Evolutionary conservation across 1,140 invertebrate species (phyloP).

Genomic region (Trichoplusia ni): DNA sequence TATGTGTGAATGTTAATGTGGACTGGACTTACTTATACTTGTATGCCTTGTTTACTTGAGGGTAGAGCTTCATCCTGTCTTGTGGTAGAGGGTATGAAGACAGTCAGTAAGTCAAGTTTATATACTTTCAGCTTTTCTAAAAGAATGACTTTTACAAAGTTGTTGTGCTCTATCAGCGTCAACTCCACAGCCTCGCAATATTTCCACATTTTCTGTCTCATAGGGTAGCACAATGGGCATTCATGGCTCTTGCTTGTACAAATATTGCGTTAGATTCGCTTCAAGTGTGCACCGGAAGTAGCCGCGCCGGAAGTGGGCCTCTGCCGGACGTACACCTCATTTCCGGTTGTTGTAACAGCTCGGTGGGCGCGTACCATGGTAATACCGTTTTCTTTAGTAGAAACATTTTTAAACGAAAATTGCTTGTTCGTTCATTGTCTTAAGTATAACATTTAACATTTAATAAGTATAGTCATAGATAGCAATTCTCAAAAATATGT

Average conservation of each 20-base stretch:
- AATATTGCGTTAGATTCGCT: conserved; percentile 4
- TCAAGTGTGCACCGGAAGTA: conserved; percentile 26
- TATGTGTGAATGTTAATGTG: background rate
- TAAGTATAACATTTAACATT: no score
- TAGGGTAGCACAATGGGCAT: conserved; percentile 1
- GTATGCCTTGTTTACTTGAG: no score
- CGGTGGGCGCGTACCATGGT: conserved; percentile 9
- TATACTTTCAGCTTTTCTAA: no score
- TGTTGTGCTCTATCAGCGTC: no score
- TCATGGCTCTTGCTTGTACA: background rate
- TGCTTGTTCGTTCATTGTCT: background rate
- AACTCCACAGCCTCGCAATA: no score
- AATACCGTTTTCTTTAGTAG: background rate
- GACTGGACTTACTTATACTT: background rate
- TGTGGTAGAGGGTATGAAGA: no score
- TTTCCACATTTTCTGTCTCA: no score
- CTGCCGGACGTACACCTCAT: conserved; percentile 46
- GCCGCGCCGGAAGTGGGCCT: conserved; percentile 33
- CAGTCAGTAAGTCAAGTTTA: no score
- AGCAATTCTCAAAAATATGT: no score
- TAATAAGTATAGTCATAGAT: no score
- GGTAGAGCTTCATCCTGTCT: no score
- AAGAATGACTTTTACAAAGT: no score
- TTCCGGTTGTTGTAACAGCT: conserved; percentile 30
- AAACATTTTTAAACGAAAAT: background rate